These are phyloP conservation scores for Cettia cetti DNA, from an alignment of 2,113 vertebrate genomes.

Conservation along the genomic window DNA sequence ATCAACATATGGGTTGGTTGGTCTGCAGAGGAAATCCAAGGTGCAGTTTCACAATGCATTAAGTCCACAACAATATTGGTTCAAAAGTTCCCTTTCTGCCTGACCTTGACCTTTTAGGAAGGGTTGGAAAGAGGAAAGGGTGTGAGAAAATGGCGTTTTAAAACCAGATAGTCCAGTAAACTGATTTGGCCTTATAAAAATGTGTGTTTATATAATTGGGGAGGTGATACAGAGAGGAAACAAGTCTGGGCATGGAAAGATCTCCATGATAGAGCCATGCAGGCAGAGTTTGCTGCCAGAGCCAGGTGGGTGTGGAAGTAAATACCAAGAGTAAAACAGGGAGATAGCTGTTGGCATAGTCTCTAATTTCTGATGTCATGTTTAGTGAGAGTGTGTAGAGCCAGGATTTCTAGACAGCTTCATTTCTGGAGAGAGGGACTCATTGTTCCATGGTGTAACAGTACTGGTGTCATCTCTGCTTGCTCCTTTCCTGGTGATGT, in stretches of 20 bases:
- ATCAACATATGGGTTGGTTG: rapidly evolving
- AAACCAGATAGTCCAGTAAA: background rate
- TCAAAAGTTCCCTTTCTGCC: constrained; percentile 34
- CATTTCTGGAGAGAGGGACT: background rate
- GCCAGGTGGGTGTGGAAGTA: background rate
- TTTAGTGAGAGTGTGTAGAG: background rate
- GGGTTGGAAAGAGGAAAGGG: constrained; percentile 1
- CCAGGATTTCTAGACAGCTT: background rate
- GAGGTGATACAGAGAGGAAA: background rate
- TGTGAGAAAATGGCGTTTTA: constrained; percentile 9
- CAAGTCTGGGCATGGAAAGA: background rate
- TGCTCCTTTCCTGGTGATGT: background rate
- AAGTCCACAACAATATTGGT: background rate
- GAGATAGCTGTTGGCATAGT: background rate
- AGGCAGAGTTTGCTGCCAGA: background rate
- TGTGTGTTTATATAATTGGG: background rate
- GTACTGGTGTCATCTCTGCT: background rate
- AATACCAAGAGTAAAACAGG: background rate
- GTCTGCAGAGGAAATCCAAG: constrained; percentile 42
- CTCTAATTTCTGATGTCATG: background rate
- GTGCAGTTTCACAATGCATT: constrained; percentile 36
- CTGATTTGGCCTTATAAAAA: background rate
- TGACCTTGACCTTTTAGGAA: constrained; percentile 26
- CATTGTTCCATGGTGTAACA: background rate
- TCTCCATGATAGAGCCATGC: background rate